Percentiles rank a stretch among this genome's conserved stretches.
phyloP scores from a whole-genome alignment of 2,888 invertebrate species.

The Drosophila tanythrix region DNA sequence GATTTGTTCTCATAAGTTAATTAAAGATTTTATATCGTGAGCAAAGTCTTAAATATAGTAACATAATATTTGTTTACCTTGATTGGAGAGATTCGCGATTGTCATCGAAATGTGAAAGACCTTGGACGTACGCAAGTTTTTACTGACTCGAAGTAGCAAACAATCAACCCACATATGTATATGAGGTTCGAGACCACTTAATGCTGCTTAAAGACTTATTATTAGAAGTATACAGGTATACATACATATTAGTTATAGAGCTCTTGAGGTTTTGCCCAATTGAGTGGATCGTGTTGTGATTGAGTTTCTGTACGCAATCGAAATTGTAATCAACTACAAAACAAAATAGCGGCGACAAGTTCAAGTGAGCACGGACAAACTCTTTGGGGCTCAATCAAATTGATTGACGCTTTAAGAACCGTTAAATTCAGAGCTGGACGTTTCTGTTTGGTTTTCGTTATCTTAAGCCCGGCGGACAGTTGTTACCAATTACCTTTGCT shows the following conservation, averaged over 20 bases:
- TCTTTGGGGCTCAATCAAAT: slow-evolving; percentile 69
- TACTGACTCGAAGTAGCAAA: not conserved
- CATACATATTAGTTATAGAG: slow-evolving; percentile 1
- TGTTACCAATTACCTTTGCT: slow-evolving; percentile 67
- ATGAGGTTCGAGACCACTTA: not conserved
- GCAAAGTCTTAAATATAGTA: not conserved
- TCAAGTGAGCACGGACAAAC: slow-evolving; percentile 26
- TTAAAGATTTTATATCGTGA: not conserved
- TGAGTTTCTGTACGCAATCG: slow-evolving; percentile 24
- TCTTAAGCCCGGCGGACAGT: slow-evolving; percentile 56
- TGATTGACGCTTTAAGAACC: slow-evolving; percentile 70
- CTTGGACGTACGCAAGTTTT: not conserved
- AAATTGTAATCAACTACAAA: slow-evolving; percentile 19
- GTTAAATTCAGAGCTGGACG: slow-evolving; percentile 43
- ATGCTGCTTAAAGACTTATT: not conserved
- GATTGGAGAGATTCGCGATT: not conserved
- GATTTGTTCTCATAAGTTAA: not conserved
- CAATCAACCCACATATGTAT: not conserved
- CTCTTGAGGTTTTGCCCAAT: slow-evolving; percentile 6
- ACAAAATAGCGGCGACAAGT: slow-evolving; percentile 26
- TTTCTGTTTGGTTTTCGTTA: slow-evolving; percentile 25
- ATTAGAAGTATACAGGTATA: not conserved
- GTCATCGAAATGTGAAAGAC: not conserved
- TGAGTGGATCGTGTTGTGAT: slow-evolving; percentile 43
- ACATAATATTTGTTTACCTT: not conserved